phyloP scores from a whole-genome alignment of 2,888 invertebrate genomes.

The Calliopum simillimum region DNA sequence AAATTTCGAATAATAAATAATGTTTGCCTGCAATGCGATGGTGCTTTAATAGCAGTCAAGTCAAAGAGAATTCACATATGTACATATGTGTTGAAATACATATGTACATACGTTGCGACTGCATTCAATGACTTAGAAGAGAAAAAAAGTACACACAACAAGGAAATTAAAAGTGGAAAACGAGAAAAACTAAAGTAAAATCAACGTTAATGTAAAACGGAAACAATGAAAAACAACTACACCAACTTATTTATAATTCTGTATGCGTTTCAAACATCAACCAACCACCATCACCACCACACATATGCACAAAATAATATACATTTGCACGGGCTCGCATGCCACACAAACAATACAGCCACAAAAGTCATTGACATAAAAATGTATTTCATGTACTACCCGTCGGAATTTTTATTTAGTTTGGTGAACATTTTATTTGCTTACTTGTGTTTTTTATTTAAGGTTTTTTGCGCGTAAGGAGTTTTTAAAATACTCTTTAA shows the following conservation, averaged over 20 bases:
- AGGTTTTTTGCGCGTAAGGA: not conserved
- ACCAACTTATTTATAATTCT: constrained; percentile 29
- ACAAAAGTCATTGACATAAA: constrained; percentile 12
- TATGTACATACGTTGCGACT: no score
- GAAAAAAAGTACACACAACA: no score
- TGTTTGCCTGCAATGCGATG: constrained; percentile 25
- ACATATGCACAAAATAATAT: not conserved
- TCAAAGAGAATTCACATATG: not conserved
- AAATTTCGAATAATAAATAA: not conserved
- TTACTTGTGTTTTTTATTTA: not conserved
- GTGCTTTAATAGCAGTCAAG: constrained; percentile 5
- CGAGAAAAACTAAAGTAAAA: constrained; percentile 1
- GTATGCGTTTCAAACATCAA: constrained; percentile 25
- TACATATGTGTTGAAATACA: no score
- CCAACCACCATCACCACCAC: constrained; percentile 24
- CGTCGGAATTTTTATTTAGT: constrained; percentile 14
- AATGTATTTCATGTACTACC: constrained; percentile 9
- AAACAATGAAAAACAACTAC: not conserved
- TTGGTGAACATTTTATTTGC: constrained; percentile 15
- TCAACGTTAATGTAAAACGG: constrained; percentile 8
- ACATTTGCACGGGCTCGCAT: not conserved
- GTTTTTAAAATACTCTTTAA: no score
- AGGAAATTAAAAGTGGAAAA: no score
- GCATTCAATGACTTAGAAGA: no score
- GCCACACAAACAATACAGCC: not conserved